phyloP scores from a whole-genome alignment of 1,140 invertebrate genomes.

The Paracyclopina nana region DNA sequence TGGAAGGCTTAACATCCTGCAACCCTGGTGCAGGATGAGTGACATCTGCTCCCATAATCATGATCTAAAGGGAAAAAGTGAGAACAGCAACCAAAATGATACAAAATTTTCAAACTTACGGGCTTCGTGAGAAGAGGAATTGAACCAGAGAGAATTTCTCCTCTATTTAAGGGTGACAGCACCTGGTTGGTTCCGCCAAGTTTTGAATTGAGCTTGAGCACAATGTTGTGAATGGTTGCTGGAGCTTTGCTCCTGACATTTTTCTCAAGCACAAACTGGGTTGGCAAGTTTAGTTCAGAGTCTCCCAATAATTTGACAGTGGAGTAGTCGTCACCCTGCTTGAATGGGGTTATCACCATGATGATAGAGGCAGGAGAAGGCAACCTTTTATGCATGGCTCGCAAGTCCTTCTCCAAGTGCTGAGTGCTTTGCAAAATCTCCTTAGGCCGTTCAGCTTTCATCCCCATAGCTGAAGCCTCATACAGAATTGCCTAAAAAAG shows the following conservation, averaged over 20 bases:
- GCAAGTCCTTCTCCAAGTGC: too few relatives aligned
- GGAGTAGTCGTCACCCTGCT: background rate
- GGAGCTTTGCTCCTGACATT: constrained; percentile 1
- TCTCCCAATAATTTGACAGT: constrained; percentile 1
- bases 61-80: too few relatives aligned
- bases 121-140: too few relatives aligned
- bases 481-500: too few relatives aligned
- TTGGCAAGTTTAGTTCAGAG: background rate
- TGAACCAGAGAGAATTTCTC: too few relatives aligned
- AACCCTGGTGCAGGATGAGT: constrained; percentile 40
- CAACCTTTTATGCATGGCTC: too few relatives aligned
- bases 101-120: background rate
- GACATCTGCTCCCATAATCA: constrained; percentile 42
- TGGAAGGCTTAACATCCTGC: constrained; percentile 30
- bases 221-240: constrained; percentile 37
- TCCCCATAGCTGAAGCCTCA: too few relatives aligned
- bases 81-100: constrained; percentile 6
- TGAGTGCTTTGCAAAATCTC: too few relatives aligned
- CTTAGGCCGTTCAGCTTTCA: too few relatives aligned
- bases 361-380: too few relatives aligned
- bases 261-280: constrained; percentile 12
- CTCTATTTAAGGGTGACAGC: too few relatives aligned
- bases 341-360: background rate
- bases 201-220: constrained; percentile 43
- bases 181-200: constrained; percentile 40